Evolutionary conservation across 2,888 invertebrate species (phyloP), one percentile per base, ranked within the genome.

Genomic region (Geotrupes spiniger): DNA sequence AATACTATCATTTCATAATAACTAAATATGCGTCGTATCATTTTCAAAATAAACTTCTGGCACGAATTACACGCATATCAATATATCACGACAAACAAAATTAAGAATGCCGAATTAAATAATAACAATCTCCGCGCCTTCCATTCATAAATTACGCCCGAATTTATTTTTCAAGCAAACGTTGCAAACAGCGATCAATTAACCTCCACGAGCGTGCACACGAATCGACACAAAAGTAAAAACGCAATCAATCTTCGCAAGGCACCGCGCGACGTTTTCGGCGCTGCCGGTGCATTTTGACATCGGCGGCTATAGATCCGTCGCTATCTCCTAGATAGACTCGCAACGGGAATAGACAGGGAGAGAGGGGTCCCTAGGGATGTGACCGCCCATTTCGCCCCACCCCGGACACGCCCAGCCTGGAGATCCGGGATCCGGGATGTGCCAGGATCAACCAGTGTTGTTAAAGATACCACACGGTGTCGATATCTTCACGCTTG

Each of bases 301-400:
- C 14, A 27, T 42, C 27, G 42, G n/a, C n/a, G n/a, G 28, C 37
- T 42, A 53, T 53, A 49, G 46, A 54, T 51, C 51, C 42, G 51
- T 54, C 48, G 17, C 44, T 53, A 58, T 57, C 54, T 50, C 42
- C 50, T 51, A 53, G 58, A 60, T 53, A 57, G 41, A 56, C 53
- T 52, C 36, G 36, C 14, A 40, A 11, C 39, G 45, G 41, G 36
- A n/a, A 39, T 10, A 36, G 41, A 36, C 36, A 27, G 45, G 28
- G 46, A 42, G 63, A 68, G 59, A 58, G 73, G 74, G 73, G 64
- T 64, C 71, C 66, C 70, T 64, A 65, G 74, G 77, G 80, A 79
- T 79, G 76, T 78, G 76, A 77, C 79, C 77, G 79, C 79, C 74
- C 75, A 76, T 75, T 76, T 76, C 76, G 78, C 78, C 79, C 79